These are phyloP conservation scores for Schizaphis graminum DNA, from an alignment of 2,888 invertebrate species.

Conservation along the genomic window DNA sequence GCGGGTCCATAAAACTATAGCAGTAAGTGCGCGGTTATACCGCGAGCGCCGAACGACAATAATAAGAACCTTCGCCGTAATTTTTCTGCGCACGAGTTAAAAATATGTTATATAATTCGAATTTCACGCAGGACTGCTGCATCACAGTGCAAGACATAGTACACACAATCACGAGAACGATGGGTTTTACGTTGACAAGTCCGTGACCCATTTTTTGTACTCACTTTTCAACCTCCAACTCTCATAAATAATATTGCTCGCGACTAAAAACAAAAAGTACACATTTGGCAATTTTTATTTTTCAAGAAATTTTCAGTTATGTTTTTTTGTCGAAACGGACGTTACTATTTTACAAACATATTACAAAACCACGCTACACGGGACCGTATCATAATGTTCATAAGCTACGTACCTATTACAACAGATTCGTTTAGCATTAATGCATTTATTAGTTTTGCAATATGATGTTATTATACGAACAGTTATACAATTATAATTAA, in stretches of 20 bases:
- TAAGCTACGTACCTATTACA: neutral
- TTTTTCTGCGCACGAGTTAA: neutral
- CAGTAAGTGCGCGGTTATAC: neutral
- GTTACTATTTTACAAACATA: neutral
- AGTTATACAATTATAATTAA: neutral
- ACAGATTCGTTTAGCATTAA: neutral
- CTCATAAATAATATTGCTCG: slow-evolving; percentile 32
- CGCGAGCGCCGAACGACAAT: neutral
- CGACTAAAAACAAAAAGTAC: neutral
- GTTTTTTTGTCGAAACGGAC: neutral
- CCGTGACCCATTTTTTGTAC: slow-evolving; percentile 58
- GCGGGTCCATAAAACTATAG: neutral
- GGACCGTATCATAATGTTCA: neutral
- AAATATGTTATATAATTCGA: slow-evolving; percentile 19
- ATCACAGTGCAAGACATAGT: neutral
- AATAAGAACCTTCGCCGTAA: neutral
- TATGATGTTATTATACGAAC: neutral
- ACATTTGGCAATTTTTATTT: neutral
- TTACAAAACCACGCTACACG: neutral
- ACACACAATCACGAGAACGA: slow-evolving; percentile 37
- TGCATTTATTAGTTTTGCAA: neutral
- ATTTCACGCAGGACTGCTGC: slow-evolving; percentile 39
- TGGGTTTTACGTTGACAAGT: slow-evolving; percentile 58
- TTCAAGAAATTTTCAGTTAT: neutral
- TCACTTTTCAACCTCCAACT: slow-evolving; percentile 49